These are phyloP conservation scores for Macaria notata DNA, from an alignment of 2,888 invertebrate genomes.

Conservation along the genomic window DNA sequence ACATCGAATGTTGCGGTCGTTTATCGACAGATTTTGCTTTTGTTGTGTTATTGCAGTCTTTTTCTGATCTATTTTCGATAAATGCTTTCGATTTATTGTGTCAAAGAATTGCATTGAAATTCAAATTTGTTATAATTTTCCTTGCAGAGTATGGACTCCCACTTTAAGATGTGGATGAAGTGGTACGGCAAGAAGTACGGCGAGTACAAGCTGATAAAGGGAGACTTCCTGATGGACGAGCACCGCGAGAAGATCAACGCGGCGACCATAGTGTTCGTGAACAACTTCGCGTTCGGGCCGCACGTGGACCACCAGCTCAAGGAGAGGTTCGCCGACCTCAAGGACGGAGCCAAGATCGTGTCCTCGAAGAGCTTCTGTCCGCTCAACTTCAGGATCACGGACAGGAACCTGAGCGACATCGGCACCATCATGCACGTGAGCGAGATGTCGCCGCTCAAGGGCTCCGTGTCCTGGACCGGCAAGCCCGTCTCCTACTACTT, in stretches of 20 bases:
- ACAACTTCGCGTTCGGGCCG: constrained; percentile 99
- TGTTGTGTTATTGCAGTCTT: too few relatives aligned
- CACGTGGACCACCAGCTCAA: constrained; percentile 98
- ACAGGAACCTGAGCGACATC: constrained; percentile 98
- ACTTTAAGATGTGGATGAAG: constrained; percentile 97
- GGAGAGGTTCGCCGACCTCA: constrained; percentile 97
- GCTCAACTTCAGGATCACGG: constrained; percentile 98
- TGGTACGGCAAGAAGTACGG: constrained; percentile 99
- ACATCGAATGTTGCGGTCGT: too few relatives aligned
- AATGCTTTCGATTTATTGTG: too few relatives aligned
- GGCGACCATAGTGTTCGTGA: constrained; percentile 98
- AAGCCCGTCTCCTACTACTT: constrained; percentile 99
- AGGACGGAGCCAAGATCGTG: constrained; percentile 97
- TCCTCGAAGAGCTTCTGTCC: constrained; percentile 99
- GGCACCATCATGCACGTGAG: constrained; percentile 99
- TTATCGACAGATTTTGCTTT: too few relatives aligned
- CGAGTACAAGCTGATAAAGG: constrained; percentile 95
- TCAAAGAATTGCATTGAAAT: too few relatives aligned
- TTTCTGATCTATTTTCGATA: too few relatives aligned
- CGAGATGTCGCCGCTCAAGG: constrained; percentile 96
- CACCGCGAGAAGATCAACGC: constrained; percentile 96
- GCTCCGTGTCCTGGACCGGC: constrained; percentile 99
- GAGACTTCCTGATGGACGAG: constrained; percentile 96
- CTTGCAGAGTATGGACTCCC: constrained; percentile 91
- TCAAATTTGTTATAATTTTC: too few relatives aligned